Evolutionary conservation across 1,140 invertebrate species (phyloP), one percentile per base, ranked within the genome.

Genomic region (Acromyrmex charruanus): DNA sequence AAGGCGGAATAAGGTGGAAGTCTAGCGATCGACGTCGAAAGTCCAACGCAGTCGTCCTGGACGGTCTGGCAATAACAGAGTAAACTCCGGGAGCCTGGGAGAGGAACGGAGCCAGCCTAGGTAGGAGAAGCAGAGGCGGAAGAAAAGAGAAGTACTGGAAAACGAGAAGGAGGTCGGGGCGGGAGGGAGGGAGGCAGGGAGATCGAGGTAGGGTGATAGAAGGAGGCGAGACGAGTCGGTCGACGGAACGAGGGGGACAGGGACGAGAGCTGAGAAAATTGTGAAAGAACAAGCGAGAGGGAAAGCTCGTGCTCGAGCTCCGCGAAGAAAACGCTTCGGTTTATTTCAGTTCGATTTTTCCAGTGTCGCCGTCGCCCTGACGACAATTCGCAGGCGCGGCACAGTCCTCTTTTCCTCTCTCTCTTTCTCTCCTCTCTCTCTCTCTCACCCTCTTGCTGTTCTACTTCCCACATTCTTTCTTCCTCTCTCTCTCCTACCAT

Each of bases 301-400:
- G 61, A 66, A 71, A 68, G 66, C 69, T 49, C 81, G 82, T 81
- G 77, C 89, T 88, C 87, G 89, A 91, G 91, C 87, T 91, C 90
- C 87, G 90, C 91, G 92, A 94, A 93, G 92, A 93, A 94, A 94
- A 93, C 91, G 92, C 93, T 95, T 95, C 92, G 93, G 94, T 95
- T 95, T 95, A 95, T 95, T 95, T 94, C 92, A 92, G 94, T 95
- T 95, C 95, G 94, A 95, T 95, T 95, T 95, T 95, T 95, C 94
- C 93, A 94, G 93, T 94, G 94, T 94, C 94, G 93, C 92, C 93
- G 93, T 94, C 92, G 93, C 93, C 93, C 92, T 93, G 94, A 93
- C 95, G 94, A 94, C 94, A 95, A 95, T 95, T 95, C 95, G 95
- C 94, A 95, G 94, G 95, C 95, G 94, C 94, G 92, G 93, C 91